These are phyloP conservation scores for Engraulis encrasicolus DNA, from an alignment of 2,113 vertebrate species.

Conservation along the genomic window DNA sequence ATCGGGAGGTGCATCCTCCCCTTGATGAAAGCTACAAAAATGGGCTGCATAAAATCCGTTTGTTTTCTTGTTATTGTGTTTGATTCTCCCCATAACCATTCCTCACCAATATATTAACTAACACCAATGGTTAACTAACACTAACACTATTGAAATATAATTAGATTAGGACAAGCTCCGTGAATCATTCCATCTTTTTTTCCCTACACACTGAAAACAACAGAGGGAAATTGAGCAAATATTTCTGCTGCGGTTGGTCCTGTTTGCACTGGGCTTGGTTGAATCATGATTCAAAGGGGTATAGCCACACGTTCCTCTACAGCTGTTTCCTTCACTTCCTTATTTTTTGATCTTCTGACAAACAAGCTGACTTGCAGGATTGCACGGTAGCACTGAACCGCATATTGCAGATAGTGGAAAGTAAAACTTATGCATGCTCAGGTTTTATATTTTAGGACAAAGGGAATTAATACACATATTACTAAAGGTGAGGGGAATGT, in stretches of 20 bases:
- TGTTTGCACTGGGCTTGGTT: constrained; percentile 20
- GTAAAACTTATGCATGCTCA: neutral
- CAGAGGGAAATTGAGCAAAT: neutral
- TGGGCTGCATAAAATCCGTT: too few species aligned
- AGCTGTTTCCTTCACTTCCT: constrained; percentile 44
- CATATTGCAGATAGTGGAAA: too few species aligned
- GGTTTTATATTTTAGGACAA: neutral
- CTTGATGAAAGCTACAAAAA: too few species aligned
- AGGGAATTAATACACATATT: neutral
- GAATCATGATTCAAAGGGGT: constrained; percentile 36
- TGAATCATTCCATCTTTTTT: too few species aligned
- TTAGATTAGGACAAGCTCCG: too few species aligned
- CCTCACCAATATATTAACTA: too few species aligned
- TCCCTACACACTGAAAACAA: neutral
- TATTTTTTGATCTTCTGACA: constrained; percentile 13
- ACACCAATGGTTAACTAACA: too few species aligned
- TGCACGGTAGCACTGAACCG: neutral
- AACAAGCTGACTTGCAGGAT: constrained; percentile 10
- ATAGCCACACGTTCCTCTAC: neutral
- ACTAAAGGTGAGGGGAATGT: neutral
- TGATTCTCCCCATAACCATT: too few species aligned
- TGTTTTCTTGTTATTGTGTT: too few species aligned
- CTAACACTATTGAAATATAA: too few species aligned
- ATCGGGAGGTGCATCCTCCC: too few species aligned
- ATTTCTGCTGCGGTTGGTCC: constrained; percentile 13